phyloP scores from a whole-genome alignment of 2,888 invertebrate species.

The Lochmaea crataegi region DNA sequence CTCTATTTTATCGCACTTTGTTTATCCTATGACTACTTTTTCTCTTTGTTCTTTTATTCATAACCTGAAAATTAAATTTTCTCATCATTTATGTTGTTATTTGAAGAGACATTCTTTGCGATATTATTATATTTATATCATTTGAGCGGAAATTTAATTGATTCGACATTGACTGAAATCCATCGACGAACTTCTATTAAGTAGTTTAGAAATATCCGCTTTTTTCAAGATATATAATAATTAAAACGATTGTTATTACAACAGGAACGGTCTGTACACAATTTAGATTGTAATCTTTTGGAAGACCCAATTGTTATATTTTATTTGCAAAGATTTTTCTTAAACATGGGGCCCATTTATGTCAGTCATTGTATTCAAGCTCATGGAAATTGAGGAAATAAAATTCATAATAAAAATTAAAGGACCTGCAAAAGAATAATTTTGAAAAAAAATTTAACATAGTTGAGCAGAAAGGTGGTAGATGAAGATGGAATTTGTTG shows the following conservation, averaged over 20 bases:
- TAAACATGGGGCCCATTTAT: no score
- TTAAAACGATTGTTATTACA: conserved; percentile 1
- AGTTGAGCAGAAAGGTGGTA: no score
- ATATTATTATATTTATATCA: neutral
- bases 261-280: neutral
- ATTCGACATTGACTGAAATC: conserved; percentile 16
- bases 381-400: no score
- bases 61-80: no score
- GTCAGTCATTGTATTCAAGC: no score
- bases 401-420: no score
- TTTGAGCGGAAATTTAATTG: neutral
- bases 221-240: conserved; percentile 18
- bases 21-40: no score
- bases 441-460: no score
- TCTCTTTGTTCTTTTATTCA: no score
- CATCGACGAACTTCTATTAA: conserved; percentile 13
- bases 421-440: no score
- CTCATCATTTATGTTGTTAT: neutral
- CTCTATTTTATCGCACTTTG: no score
- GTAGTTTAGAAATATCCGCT: conserved; percentile 19
- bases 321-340: neutral
- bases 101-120: neutral
- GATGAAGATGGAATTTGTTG: no score
- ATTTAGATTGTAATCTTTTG: neutral
- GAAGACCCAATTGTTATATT: neutral